Conservation (phyloP, 2,888 invertebrate genomes). For the Plagodis dolabraria region DNA sequence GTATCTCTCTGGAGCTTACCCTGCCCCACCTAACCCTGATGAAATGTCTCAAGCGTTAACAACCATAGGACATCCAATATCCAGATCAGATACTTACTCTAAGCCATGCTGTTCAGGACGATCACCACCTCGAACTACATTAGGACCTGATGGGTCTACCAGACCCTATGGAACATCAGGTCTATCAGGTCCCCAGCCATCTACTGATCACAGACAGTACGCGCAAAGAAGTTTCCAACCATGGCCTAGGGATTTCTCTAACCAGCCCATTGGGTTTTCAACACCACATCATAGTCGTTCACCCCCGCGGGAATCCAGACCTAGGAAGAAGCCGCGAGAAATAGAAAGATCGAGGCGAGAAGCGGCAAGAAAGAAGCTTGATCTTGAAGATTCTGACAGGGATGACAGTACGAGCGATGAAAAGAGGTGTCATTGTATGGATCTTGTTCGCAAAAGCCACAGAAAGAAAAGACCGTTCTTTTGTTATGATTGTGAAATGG, state of each 20-base stretch:
- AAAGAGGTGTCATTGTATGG: slow-evolving; percentile 39
- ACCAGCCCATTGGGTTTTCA: slow-evolving; percentile 38
- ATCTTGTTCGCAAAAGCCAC: slow-evolving; percentile 33
- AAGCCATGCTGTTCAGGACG: slow-evolving; percentile 2
- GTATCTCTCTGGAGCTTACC: background rate
- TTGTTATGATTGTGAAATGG: slow-evolving; percentile 29
- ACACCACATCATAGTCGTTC: slow-evolving; percentile 37
- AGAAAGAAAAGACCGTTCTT: slow-evolving; percentile 29
- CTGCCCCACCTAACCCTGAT: background rate
- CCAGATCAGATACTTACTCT: background rate
- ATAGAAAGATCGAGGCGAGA: slow-evolving; percentile 24
- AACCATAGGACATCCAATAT: background rate
- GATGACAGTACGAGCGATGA: slow-evolving; percentile 41
- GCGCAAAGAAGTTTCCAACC: background rate
- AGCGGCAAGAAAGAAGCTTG: slow-evolving; percentile 33
- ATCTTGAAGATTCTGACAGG: slow-evolving; percentile 43
- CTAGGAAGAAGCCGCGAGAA: slow-evolving; percentile 33
- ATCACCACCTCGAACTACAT: slow-evolving; percentile 4
- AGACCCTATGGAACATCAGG: slow-evolving; percentile 1
- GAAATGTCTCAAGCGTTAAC: background rate
- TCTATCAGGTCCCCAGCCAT: background rate
- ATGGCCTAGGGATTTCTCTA: slow-evolving; percentile 1
- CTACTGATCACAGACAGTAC: background rate
- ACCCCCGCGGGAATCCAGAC: slow-evolving; percentile 11
- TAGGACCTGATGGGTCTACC: slow-evolving; percentile 9